Conservation (phyloP, 2,888 invertebrate genomes). For the Ptycholaimellus sp. region DNA sequence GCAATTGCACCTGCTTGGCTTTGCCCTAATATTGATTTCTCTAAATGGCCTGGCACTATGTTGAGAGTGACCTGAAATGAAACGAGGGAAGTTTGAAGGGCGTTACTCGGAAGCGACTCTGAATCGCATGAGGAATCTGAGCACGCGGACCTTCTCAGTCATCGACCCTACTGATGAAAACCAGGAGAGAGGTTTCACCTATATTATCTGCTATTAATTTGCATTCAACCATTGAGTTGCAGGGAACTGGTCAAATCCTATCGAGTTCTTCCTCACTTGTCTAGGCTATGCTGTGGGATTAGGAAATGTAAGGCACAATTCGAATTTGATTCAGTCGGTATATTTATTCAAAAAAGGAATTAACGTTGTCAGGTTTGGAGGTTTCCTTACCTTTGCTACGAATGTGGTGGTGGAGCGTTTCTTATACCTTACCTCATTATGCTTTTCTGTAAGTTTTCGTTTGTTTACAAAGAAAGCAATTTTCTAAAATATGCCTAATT, state of each 20-base stretch:
- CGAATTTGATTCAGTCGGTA: neutral
- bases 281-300: slow-evolving; percentile 37
- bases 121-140: slow-evolving; percentile 12
- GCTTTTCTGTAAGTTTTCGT: too few relatives aligned
- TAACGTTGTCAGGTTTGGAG: slow-evolving; percentile 14
- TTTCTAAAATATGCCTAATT: too few relatives aligned
- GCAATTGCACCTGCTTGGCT: too few relatives aligned
- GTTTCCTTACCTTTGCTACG: slow-evolving; percentile 34
- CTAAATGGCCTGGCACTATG: too few relatives aligned
- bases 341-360: slow-evolving; percentile 5
- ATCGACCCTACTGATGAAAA: slow-evolving; percentile 22
- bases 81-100: too few relatives aligned
- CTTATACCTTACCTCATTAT: slow-evolving; percentile 26
- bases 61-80: too few relatives aligned
- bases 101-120: slow-evolving; percentile 9
- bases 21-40: too few relatives aligned
- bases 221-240: too few relatives aligned
- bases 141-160: slow-evolving; percentile 11
- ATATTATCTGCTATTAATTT: too few relatives aligned
- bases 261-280: slow-evolving; percentile 37
- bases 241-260: slow-evolving; percentile 30
- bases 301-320: slow-evolving; percentile 30
- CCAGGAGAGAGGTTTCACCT: slow-evolving; percentile 23
- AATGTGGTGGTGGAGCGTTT: slow-evolving; percentile 26
- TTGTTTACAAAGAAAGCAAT: too few relatives aligned